A percentile compares a stretch with the other conserved stretches of the same genome.
Conservation (phyloP, 37 sponge, comb jelly and placozoan species). For the Aphrocallistes beatrix region DNA sequence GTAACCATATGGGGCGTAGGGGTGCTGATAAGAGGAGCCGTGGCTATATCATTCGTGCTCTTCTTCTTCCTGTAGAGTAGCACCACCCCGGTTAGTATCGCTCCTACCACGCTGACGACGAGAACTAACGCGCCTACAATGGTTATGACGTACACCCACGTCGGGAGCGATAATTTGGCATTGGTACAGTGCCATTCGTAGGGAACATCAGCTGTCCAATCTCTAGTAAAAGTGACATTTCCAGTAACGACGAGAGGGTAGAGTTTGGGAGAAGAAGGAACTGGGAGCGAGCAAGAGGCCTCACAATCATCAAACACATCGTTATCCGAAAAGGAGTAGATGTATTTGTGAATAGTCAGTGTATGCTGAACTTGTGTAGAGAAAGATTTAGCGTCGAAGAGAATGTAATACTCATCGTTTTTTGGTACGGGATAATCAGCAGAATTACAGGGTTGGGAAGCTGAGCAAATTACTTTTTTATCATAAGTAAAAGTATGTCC, state of each 20-base stretch:
- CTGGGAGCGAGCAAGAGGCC: neutral
- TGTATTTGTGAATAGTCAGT: neutral
- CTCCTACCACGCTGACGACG: neutral
- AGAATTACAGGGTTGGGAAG: neutral
- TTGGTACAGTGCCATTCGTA: neutral
- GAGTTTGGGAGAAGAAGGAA: neutral
- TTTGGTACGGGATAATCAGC: neutral
- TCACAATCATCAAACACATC: neutral
- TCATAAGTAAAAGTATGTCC: neutral
- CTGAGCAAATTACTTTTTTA: neutral
- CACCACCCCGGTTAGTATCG: neutral
- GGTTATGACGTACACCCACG: neutral
- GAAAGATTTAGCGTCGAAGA: neutral
- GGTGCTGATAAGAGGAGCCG: neutral
- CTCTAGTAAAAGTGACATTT: neutral
- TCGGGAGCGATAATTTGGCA: neutral
- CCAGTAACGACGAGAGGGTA: neutral
- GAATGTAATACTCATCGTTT: neutral
- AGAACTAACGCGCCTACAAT: neutral
- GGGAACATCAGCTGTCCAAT: neutral
- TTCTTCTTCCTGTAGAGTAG: neutral
- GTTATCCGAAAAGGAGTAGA: neutral
- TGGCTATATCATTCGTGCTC: neutral
- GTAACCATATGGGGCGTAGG: neutral
- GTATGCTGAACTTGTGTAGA: neutral